Percentiles rank a stretch among this genome's conserved stretches.
phyloP scores from a whole-genome alignment of 2,113 vertebrate genomes.

The Tragelaphus scriptus region DNA sequence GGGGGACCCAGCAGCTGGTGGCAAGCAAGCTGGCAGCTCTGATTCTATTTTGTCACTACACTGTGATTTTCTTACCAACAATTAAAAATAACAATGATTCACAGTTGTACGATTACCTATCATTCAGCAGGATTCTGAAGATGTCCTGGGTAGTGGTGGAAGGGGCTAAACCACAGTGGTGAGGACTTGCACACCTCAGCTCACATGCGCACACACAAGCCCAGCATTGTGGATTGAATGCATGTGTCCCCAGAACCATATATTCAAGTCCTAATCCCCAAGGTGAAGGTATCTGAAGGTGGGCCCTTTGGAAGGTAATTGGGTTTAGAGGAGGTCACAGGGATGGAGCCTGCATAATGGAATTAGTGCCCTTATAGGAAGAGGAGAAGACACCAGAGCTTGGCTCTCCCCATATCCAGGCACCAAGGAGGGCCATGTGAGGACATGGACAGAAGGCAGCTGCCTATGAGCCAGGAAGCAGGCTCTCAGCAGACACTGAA shows the following conservation, averaged over 20 bases:
- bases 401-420: background rate
- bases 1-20: slow-evolving; percentile 53
- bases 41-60: slow-evolving; percentile 62
- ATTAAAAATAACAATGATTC: slow-evolving; percentile 69
- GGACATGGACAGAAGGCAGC: background rate
- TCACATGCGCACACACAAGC: background rate
- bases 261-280: background rate
- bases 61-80: slow-evolving; percentile 69
- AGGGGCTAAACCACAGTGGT: background rate
- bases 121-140: slow-evolving; percentile 58
- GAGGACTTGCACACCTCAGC: background rate
- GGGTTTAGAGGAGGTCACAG: background rate
- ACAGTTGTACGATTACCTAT: slow-evolving; percentile 56
- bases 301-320: background rate
- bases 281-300: background rate
- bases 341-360: background rate
- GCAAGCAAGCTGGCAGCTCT: slow-evolving; percentile 65
- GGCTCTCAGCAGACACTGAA: background rate
- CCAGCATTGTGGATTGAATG: background rate
- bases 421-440: background rate
- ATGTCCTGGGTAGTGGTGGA: background rate
- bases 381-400: background rate
- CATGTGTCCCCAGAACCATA: background rate
- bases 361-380: background rate
- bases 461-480: background rate